phyloP scores from a whole-genome alignment of 2,888 invertebrate species.

The Agriopis leucophaearia region DNA sequence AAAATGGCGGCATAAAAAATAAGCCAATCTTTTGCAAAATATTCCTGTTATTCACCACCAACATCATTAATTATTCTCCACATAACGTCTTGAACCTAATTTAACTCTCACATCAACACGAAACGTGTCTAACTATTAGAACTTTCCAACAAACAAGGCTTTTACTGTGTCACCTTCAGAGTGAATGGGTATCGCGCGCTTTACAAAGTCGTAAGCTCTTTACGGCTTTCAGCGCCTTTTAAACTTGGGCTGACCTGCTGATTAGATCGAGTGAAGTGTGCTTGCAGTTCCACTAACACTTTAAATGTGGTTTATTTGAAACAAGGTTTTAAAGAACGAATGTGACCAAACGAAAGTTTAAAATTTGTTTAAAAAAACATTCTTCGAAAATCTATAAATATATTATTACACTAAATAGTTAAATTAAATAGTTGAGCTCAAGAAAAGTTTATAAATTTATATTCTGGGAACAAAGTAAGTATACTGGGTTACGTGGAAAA shows the following conservation, averaged over 20 bases:
- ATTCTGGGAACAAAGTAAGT: no score
- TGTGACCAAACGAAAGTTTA: neutral
- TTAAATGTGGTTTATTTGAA: conserved; percentile 7
- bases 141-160: conserved; percentile 30
- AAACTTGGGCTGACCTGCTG: conserved; percentile 29
- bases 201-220: conserved; percentile 28
- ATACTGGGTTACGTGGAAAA: no score
- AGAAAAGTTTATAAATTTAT: no score
- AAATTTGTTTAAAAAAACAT: neutral
- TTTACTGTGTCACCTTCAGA: conserved; percentile 25
- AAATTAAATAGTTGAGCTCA: no score
- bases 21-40: no score
- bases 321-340: neutral
- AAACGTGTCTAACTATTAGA: conserved; percentile 22
- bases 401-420: no score
- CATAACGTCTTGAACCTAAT: conserved; percentile 1
- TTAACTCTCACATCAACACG: neutral
- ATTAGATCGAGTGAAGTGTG: conserved; percentile 8
- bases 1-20: no score
- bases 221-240: conserved; percentile 38
- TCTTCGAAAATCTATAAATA: neutral
- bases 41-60: no score
- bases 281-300: neutral
- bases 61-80: neutral
- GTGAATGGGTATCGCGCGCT: conserved; percentile 24